Base-by-base conservation (phyloP, 2,797 vertebrate genomes). In the Pitangus sulphuratus region DNA sequence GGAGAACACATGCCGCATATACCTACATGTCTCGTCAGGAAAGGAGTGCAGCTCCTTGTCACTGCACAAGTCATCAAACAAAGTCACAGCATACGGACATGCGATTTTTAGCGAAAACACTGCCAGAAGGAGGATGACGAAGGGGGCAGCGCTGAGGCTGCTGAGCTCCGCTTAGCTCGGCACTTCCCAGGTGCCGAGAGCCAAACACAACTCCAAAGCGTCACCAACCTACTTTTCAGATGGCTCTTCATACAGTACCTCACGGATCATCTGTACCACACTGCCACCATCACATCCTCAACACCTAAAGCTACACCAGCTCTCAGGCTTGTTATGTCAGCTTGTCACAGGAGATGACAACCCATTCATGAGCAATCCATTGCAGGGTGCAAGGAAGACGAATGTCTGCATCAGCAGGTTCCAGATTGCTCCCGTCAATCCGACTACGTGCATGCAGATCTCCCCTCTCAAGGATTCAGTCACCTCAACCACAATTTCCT, bases 21-120 rank as follows among this genome's bases (percentile, higher is more conserved):
- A 85, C 84, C 89, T 92, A 72, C 66, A 42, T 1, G 2, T 25
- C 78, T 91, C 48, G 8, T 37, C 64, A 62, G 57, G 44, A 39
- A 77, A 83, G 71, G 57, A 85, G 82, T 8, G 28, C 35, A 89
- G 79, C 77, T 93, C 80, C 87, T 69, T 64, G 42, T 70, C 57
- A 51, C 56, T 6, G 33, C 50, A 24, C 19, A n/a, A 92, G 77
- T 86, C 89, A 61, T 86, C 88, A 94, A 90, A 90, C 93, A 90
- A 90, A 95, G 93, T 90, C 80, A 42, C 65, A 92, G 95, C 90
- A 78, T 18, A 88, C 5, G 1, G 83, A 70, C 65, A 42, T 15
- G 72, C 15, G 74, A 92, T 57, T 66, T 71, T 71, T 20, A 50
- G 69, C 0, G 1, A 53, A 81, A 92, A 90, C 70, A 68, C 61